These are phyloP conservation scores for Gymnarchus niloticus DNA, from an alignment of 2,113 vertebrate genomes.

Conservation along the genomic window DNA sequence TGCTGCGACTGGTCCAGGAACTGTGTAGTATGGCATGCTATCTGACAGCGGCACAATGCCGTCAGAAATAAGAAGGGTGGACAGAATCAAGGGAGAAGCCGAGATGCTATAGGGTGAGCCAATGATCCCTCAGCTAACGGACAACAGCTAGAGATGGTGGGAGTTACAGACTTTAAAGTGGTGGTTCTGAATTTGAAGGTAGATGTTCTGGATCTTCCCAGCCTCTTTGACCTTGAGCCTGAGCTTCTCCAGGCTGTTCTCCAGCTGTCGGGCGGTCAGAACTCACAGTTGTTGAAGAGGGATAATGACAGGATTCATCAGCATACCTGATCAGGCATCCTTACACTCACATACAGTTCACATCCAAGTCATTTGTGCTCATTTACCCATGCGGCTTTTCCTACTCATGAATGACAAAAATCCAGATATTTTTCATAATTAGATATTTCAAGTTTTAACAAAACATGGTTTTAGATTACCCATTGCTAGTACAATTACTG, in stretches of 20 bases:
- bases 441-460: neutral
- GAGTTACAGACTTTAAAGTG: neutral
- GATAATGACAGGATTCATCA: neutral
- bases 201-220: neutral
- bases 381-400: neutral
- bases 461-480: neutral
- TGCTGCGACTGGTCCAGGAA: too few species aligned
- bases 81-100: too few species aligned
- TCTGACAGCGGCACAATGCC: too few species aligned
- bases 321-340: neutral
- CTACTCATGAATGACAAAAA: neutral
- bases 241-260: conserved; percentile 5
- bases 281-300: neutral
- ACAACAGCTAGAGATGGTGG: neutral
- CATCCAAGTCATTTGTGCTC: neutral
- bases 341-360: neutral
- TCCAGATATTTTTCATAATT: neutral
- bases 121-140: neutral
- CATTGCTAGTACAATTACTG: neutral
- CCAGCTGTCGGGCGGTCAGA: neutral
- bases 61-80: too few species aligned
- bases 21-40: too few species aligned
- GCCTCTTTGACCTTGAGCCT: neutral
- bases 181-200: neutral
- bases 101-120: neutral